Evolutionary conservation across 2,888 invertebrate genomes (phyloP), one percentile per base, ranked within the genome.

Genomic region (Gibbula magus): DNA sequence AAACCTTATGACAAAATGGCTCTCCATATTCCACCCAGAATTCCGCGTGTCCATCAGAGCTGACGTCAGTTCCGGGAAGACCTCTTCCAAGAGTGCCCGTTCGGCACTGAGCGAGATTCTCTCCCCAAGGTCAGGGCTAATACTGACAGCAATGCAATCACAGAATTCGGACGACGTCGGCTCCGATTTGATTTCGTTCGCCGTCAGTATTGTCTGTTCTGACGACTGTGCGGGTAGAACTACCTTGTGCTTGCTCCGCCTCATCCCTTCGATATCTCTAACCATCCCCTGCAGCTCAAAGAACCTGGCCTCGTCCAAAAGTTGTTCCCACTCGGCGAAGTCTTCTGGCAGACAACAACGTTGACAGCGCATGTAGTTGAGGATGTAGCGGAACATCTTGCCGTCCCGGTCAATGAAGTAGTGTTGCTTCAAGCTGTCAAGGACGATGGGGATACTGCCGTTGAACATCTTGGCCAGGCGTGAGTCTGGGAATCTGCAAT

Each of bases 391-490:
- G 94, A 99, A 99, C 96, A 98, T 97, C 86, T 96, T 97, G 2
- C 99, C 99, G 92, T 99, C 99, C 75, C 99, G 95, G 94, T 99
- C 99, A 89, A 99, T 98, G 94, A 99, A 99, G 93, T 99, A 99
- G 93, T 99, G 98, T 92, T 99, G 99, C 93, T 99, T 99, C 87
- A 99, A 94, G 4, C 97, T 97, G 93, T 99, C 99, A 93, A 99
- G 94, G 20, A 99, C 98, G 87, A 99, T 98, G 3, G 99, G 98
- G 89, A 98, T 97, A 88, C 96, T 96, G 52, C 99, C 99, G 92
- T 97, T 98, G 94, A 99, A 99, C 93, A 99, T 95, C 94, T 96
- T 96, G 18, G 97, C 97, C 87, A 99, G 94, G 88, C 96, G 95
- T 1, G 98, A 98, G 78, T 98, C 97, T 0, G 98, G 96, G 93